Conservation (phyloP, 2,113 vertebrate species). For the Abramis brama region DNA sequence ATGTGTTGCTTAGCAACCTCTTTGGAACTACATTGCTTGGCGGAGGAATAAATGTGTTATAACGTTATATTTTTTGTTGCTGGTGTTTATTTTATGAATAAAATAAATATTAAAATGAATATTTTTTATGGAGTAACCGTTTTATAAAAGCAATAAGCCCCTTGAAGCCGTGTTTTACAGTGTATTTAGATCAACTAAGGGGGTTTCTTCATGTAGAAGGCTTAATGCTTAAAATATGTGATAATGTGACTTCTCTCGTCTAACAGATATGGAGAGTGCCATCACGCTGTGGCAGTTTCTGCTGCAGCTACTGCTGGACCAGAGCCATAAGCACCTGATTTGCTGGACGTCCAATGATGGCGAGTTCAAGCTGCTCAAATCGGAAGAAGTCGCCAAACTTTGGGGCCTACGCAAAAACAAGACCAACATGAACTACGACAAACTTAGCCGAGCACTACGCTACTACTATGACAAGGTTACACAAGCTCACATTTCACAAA, state of each 20-base stretch:
- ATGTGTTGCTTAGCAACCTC: no score
- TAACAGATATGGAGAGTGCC: slow-evolving; percentile 93
- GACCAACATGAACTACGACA: slow-evolving; percentile 98
- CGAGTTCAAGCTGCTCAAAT: slow-evolving; percentile 97
- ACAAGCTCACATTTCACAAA: neutral
- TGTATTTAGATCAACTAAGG: no score
- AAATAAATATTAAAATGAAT: no score
- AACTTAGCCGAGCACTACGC: slow-evolving; percentile 82
- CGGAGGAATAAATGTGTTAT: no score
- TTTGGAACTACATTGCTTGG: no score
- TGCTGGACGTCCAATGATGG: slow-evolving; percentile 98
- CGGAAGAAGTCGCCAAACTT: slow-evolving; percentile 97
- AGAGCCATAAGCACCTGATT: slow-evolving; percentile 96
- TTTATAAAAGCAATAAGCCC: no score
- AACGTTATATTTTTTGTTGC: no score
- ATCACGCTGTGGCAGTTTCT: slow-evolving; percentile 99
- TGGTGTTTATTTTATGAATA: no score
- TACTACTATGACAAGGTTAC: slow-evolving; percentile 58
- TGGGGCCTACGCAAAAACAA: slow-evolving; percentile 99
- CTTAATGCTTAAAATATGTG: neutral
- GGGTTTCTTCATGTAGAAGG: no score
- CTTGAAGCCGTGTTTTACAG: no score
- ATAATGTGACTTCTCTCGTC: neutral
- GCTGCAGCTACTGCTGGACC: slow-evolving; percentile 95
- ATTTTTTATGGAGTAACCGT: no score